Evolutionary conservation across 2,113 vertebrate genomes (phyloP).

Genomic region (Notechis scutatus): DNA sequence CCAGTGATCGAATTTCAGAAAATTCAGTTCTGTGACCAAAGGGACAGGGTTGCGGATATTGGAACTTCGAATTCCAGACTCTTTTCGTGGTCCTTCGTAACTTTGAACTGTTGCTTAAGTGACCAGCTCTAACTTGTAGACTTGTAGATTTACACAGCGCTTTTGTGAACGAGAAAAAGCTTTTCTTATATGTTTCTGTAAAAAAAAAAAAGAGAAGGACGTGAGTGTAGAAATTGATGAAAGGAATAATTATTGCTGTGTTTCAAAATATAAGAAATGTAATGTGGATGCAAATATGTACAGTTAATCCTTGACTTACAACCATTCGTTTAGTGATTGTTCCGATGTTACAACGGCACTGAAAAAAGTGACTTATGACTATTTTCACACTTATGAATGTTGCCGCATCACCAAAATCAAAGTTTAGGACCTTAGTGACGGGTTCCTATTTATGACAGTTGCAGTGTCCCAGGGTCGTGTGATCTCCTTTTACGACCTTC

Average conservation of each 20-base stretch:
- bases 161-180: neutral
- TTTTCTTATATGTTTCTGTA: neutral
- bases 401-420: too few species aligned
- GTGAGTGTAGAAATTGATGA: neutral
- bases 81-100: neutral
- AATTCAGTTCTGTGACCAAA: neutral
- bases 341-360: too few species aligned
- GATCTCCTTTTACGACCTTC: too few species aligned
- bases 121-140: neutral
- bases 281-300: neutral
- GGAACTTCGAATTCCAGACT: neutral
- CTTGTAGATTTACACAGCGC: neutral
- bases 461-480: too few species aligned
- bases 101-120: neutral
- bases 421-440: fast-evolving
- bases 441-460: neutral
- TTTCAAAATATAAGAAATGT: neutral
- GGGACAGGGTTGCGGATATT: neutral
- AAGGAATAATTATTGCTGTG: neutral
- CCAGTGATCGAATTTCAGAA: neutral
- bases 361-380: too few species aligned
- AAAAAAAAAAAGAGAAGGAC: neutral
- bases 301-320: neutral
- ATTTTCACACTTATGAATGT: too few species aligned
- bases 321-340: neutral